Conservation (phyloP, 2,797 vertebrate genomes). For the Xerus rutilus region DNA sequence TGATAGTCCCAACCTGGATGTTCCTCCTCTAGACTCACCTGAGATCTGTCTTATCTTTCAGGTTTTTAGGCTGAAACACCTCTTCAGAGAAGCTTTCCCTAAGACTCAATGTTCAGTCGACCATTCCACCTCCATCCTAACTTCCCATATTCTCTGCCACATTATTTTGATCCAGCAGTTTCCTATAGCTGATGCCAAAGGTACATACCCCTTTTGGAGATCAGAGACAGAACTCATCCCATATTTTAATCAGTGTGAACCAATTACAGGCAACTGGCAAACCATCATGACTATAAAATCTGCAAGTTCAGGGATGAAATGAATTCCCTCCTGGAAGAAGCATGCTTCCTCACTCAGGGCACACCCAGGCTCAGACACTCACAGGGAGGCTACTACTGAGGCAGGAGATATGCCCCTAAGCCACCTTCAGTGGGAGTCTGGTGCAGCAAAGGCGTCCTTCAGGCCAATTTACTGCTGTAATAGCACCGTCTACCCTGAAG, state of each 20-base stretch:
- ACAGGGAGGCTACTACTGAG: rapidly evolving
- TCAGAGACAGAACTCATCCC: background rate
- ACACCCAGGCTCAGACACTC: background rate
- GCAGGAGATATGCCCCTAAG: background rate
- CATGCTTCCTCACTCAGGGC: background rate
- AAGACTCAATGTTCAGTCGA: background rate
- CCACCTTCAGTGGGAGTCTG: background rate
- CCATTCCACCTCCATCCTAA: background rate
- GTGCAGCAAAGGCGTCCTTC: background rate
- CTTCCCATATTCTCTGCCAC: background rate
- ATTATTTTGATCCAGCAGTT: background rate
- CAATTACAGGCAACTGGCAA: background rate
- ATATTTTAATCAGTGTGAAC: background rate
- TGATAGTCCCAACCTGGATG: background rate
- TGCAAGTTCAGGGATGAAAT: background rate
- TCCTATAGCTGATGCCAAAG: background rate
- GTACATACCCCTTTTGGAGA: background rate
- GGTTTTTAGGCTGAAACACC: background rate
- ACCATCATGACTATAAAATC: background rate
- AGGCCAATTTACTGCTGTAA: background rate
- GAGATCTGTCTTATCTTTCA: background rate
- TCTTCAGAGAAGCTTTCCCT: background rate
- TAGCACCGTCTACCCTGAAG: background rate
- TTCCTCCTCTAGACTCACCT: background rate
- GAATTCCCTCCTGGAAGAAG: background rate